Conservation (phyloP, 2,113 vertebrate genomes). For the Tragelaphus strepsiceros region DNA sequence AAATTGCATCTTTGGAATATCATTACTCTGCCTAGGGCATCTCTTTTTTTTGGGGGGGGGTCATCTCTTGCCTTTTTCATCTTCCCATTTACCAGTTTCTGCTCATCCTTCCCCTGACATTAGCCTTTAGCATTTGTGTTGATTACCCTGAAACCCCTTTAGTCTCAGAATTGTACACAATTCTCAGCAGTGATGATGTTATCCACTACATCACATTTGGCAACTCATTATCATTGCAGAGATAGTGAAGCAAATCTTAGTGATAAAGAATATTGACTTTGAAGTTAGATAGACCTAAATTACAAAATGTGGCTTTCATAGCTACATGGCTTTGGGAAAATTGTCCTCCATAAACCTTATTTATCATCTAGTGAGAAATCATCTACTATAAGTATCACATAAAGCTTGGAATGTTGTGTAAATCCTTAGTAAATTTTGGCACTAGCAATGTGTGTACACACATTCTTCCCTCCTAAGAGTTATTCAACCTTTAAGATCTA, state of each 20-base stretch:
- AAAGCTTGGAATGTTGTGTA: neutral
- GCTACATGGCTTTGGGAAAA: neutral
- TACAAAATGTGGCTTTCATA: neutral
- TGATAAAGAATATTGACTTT: neutral
- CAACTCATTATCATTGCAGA: neutral
- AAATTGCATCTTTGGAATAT: neutral
- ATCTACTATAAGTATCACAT: neutral
- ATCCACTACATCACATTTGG: neutral
- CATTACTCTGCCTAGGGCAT: neutral
- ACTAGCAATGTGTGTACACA: neutral
- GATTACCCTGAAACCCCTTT: neutral
- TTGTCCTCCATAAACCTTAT: neutral
- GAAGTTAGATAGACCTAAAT: neutral
- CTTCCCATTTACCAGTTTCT: neutral
- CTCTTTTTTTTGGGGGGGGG: too few relatives aligned
- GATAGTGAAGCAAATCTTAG: neutral
- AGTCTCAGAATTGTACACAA: neutral
- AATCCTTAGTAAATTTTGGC: neutral
- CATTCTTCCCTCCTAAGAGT: neutral
- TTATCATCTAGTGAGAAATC: neutral
- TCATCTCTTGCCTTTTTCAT: neutral
- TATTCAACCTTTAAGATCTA: neutral
- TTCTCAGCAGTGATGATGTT: neutral
- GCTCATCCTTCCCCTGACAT: neutral
- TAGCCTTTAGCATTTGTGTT: neutral